These are phyloP conservation scores for Pseudonaja textilis DNA, from an alignment of 2,113 vertebrate genomes.

Conservation along the genomic window DNA sequence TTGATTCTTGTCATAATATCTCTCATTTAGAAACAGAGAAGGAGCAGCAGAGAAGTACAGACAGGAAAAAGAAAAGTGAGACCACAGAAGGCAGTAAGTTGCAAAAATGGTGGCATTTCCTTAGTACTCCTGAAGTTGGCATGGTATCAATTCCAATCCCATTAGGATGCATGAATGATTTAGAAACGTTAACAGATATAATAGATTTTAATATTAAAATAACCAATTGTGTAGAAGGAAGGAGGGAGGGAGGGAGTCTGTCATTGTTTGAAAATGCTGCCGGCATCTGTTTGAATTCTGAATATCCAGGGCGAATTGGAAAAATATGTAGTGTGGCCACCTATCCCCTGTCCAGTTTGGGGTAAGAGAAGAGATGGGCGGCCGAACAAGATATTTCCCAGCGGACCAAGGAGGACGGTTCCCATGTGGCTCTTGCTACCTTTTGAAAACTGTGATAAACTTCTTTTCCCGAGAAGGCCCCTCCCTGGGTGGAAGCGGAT, in stretches of 20 bases:
- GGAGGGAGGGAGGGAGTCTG: background rate
- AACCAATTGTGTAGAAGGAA: background rate
- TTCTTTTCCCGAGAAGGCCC: background rate
- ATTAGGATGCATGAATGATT: background rate
- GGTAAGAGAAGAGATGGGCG: no score
- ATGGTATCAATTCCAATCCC: background rate
- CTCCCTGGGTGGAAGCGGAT: background rate
- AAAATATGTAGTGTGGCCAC: background rate
- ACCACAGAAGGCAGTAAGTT: background rate
- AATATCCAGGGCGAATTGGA: background rate
- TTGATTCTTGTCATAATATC: constrained; percentile 58
- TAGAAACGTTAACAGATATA: background rate
- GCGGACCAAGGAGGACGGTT: background rate
- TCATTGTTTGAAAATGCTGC: background rate
- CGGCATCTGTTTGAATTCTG: background rate
- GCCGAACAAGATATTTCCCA: no score
- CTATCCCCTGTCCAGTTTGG: background rate
- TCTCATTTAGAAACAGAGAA: constrained; percentile 41
- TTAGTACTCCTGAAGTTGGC: background rate
- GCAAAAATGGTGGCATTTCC: background rate
- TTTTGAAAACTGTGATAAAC: background rate
- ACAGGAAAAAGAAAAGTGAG: constrained; percentile 7
- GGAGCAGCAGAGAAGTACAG: constrained; percentile 19
- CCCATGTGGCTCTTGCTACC: background rate
- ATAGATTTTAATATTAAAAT: background rate